A percentile compares a stretch with the other conserved stretches of the same genome.
These are phyloP conservation scores for Calephelis virginiensis DNA, from an alignment of 1,140 invertebrate genomes.

Conservation along the genomic window DNA sequence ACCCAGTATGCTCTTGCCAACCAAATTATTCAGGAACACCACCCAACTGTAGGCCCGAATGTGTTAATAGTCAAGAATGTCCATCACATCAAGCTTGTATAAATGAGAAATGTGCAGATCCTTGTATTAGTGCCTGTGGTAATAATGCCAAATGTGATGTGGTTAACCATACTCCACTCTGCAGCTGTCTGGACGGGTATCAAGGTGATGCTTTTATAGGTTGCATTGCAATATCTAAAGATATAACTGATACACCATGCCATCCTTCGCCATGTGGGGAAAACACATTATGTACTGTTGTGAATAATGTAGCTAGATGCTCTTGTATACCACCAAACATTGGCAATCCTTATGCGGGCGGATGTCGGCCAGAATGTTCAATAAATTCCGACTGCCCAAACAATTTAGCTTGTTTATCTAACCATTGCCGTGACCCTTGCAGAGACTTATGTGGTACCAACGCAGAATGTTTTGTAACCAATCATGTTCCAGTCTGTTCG, in stretches of 20 bases:
- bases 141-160: constrained; percentile 88
- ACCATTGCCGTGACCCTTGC: constrained; percentile 93
- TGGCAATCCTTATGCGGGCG: constrained; percentile 88
- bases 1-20: constrained; percentile 88
- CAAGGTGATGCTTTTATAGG: constrained; percentile 90
- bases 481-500: constrained; percentile 89
- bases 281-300: constrained; percentile 86
- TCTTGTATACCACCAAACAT: constrained; percentile 91
- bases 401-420: constrained; percentile 88
- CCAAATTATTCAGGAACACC: constrained; percentile 86
- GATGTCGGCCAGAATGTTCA: constrained; percentile 89
- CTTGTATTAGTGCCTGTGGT: constrained; percentile 87
- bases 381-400: constrained; percentile 90
- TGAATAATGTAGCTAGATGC: constrained; percentile 84
- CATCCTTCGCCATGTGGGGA: constrained; percentile 89
- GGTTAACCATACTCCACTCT: constrained; percentile 89
- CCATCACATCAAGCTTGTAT: constrained; percentile 86
- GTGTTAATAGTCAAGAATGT: constrained; percentile 87
- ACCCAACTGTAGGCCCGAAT: constrained; percentile 87
- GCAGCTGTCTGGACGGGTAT: constrained; percentile 86
- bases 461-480: constrained; percentile 89
- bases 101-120: constrained; percentile 88
- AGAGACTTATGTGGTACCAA: constrained; percentile 90
- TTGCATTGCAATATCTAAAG: constrained; percentile 80
- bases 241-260: constrained; percentile 83